These are phyloP conservation scores for Peromyscus maniculatus DNA, from an alignment of 2,113 vertebrate genomes.

Conservation along the genomic window DNA sequence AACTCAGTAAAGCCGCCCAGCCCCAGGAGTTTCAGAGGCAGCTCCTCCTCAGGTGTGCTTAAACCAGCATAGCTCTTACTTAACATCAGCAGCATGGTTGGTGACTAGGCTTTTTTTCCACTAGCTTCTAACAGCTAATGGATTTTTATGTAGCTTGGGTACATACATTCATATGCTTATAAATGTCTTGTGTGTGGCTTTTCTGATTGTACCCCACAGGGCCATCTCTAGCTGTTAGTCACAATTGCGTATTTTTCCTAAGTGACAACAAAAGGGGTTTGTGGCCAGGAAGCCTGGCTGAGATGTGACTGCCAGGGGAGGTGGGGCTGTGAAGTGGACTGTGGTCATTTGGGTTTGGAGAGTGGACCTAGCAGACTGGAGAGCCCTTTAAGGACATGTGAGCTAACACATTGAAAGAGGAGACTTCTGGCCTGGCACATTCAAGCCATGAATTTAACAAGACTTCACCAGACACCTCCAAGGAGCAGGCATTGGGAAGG, in stretches of 20 bases:
- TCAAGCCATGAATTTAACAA: conserved; percentile 71
- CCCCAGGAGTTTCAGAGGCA: background rate
- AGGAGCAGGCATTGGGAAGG: background rate
- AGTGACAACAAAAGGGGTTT: background rate
- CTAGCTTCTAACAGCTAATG: background rate
- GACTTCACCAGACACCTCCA: background rate
- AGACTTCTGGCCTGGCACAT: conserved; percentile 47
- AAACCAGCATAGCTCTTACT: background rate
- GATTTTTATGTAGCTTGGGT: background rate
- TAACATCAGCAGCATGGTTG: background rate
- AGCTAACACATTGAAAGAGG: conserved; percentile 66
- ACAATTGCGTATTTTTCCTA: background rate
- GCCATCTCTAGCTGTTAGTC: background rate
- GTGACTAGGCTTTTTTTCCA: background rate
- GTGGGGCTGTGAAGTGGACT: background rate
- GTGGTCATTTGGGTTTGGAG: background rate
- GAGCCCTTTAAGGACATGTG: conserved; percentile 77
- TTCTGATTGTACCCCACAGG: background rate
- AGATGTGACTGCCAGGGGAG: background rate
- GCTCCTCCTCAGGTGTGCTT: no score
- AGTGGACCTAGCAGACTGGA: background rate
- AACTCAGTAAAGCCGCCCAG: background rate
- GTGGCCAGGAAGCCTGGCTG: background rate
- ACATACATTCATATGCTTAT: background rate
- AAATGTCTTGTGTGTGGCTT: background rate